These are phyloP conservation scores for Falco novaeseelandiae DNA, from an alignment of 2,797 vertebrate species.

Conservation along the genomic window DNA sequence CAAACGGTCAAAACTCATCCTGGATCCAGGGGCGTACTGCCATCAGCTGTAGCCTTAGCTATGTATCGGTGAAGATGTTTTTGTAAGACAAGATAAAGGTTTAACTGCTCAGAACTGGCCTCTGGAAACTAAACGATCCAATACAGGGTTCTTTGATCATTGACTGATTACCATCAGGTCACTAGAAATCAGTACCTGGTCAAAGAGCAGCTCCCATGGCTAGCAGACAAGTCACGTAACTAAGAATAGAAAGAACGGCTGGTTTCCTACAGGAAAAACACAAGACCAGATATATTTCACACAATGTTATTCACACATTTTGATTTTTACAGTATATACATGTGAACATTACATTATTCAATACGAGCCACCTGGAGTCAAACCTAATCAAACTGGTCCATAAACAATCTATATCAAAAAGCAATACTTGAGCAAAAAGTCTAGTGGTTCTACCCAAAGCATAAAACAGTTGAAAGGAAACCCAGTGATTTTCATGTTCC, in stretches of 20 bases:
- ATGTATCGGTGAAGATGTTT: rapidly evolving
- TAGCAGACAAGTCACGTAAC: background rate
- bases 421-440: conserved; percentile 61
- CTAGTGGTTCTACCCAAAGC: conserved; percentile 71
- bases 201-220: background rate
- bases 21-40: background rate
- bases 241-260: background rate
- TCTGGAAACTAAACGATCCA: background rate
- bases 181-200: background rate
- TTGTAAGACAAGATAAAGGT: background rate
- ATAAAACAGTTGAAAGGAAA: conserved; percentile 41
- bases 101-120: background rate
- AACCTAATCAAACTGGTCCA: conserved; percentile 77
- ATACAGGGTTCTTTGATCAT: background rate
- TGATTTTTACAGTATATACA: conserved; percentile 85
- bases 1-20: background rate
- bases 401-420: conserved; percentile 74
- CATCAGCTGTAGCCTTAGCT: background rate
- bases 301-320: conserved; percentile 84
- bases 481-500: conserved; percentile 40
- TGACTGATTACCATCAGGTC: background rate
- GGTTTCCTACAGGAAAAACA: conserved; percentile 78
- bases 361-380: conserved; percentile 76
- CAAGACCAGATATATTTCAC: conserved; percentile 82
- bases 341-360: conserved; percentile 81